These are phyloP conservation scores for Artemia sinica DNA, from an alignment of 2,888 invertebrate species.

Conservation along the genomic window DNA sequence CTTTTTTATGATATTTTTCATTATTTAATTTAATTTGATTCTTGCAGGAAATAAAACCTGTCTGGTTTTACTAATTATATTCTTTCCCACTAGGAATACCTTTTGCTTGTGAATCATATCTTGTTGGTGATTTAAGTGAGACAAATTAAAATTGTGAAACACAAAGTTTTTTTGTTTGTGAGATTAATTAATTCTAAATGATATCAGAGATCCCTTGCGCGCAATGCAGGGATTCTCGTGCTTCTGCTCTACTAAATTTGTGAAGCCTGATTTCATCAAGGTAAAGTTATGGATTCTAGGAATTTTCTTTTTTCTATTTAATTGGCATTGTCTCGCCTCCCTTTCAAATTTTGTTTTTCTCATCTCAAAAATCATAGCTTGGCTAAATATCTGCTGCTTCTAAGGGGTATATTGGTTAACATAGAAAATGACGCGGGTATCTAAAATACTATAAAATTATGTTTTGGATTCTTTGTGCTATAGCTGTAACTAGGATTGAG, in stretches of 20 bases:
- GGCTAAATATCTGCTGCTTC: no score
- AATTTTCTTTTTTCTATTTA: slow-evolving; percentile 14
- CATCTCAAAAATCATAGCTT: no score
- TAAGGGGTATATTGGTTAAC: no score
- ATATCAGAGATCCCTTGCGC: slow-evolving; percentile 27
- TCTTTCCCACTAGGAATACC: neutral
- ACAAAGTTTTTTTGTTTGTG: slow-evolving; percentile 11
- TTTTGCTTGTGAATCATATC: slow-evolving; percentile 2
- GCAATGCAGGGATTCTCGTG: slow-evolving; percentile 28
- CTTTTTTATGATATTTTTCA: no score
- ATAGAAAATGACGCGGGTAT: no score
- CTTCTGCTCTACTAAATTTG: neutral
- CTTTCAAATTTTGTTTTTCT: no score
- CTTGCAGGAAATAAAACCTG: neutral
- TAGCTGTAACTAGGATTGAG: no score
- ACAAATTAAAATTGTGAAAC: neutral
- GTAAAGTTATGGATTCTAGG: neutral
- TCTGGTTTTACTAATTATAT: slow-evolving; percentile 10
- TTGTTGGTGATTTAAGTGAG: neutral
- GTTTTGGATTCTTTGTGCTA: no score
- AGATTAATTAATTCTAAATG: neutral
- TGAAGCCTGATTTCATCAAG: neutral
- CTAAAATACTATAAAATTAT: no score
- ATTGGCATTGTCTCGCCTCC: no score
- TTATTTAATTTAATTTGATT: neutral